Conservation (phyloP, 1,140 invertebrate genomes). For the Eufriesea mexicana region DNA sequence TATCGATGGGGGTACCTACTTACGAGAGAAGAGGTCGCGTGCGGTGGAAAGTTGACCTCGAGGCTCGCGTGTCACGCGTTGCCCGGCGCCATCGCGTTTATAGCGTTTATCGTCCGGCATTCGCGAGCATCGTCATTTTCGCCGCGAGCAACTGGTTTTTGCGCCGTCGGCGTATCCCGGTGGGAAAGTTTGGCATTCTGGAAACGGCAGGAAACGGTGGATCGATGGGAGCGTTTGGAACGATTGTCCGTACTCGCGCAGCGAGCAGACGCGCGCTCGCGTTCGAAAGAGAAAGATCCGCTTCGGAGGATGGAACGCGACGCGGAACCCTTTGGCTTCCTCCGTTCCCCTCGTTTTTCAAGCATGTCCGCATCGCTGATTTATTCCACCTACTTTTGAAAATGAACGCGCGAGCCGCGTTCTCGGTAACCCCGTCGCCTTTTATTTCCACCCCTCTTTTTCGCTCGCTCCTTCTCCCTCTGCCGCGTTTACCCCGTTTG, state of each 20-base stretch:
- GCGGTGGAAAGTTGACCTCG: neutral
- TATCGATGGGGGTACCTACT: too few relatives aligned
- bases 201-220: slow-evolving; percentile 16
- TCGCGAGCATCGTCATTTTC: slow-evolving; percentile 8
- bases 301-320: slow-evolving; percentile 21
- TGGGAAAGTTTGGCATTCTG: neutral
- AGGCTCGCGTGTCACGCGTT: slow-evolving; percentile 6
- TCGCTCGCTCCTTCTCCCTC: neutral
- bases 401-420: slow-evolving; percentile 53
- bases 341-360: slow-evolving; percentile 20
- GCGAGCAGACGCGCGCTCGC: neutral
- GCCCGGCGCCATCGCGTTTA: neutral
- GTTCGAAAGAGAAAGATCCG: neutral
- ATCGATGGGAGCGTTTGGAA: neutral
- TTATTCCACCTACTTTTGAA: slow-evolving; percentile 61
- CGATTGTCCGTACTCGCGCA: neutral
- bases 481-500: slow-evolving; percentile 7
- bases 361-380: slow-evolving; percentile 40
- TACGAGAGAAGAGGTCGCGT: slow-evolving; percentile 23
- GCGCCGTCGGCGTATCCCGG: too few relatives aligned
- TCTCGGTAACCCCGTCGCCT: slow-evolving; percentile 17
- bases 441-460: neutral
- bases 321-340: slow-evolving; percentile 12
- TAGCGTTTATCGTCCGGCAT: neutral
- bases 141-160: neutral